These are phyloP conservation scores for Plebejus melissa DNA, from an alignment of 2,888 invertebrate genomes.

Conservation along the genomic window DNA sequence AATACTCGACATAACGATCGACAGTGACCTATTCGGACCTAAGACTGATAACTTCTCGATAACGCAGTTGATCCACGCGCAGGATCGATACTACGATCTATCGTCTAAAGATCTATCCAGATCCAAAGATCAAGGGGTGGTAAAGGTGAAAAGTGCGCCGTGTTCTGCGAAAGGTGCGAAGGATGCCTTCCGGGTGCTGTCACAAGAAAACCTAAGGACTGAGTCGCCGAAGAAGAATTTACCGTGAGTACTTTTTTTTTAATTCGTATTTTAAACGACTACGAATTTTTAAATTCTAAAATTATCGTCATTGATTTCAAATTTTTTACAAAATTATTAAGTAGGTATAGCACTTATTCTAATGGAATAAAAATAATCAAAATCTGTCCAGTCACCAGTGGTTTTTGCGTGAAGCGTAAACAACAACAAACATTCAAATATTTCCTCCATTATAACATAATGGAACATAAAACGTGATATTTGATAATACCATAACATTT, in stretches of 20 bases:
- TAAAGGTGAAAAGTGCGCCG: constrained; percentile 49
- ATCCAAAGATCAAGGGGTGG: constrained; percentile 32
- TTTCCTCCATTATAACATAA: not conserved
- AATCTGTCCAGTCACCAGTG: not conserved
- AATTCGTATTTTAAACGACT: too few species aligned
- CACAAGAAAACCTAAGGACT: constrained; percentile 34
- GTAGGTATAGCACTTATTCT: too few species aligned
- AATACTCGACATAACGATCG: constrained; percentile 59
- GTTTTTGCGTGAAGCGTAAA: not conserved
- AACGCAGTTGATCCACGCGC: constrained; percentile 69
- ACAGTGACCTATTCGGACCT: constrained; percentile 59
- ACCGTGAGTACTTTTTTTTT: constrained; percentile 38
- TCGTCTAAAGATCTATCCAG: constrained; percentile 49
- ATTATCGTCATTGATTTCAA: too few species aligned
- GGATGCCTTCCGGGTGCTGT: constrained; percentile 39
- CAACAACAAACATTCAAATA: not conserved
- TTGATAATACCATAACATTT: not conserved
- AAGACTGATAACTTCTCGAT: constrained; percentile 63
- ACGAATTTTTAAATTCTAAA: too few species aligned
- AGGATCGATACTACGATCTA: constrained; percentile 68
- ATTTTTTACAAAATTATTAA: too few species aligned
- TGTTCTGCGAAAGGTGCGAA: constrained; percentile 42
- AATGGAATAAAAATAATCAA: not conserved
- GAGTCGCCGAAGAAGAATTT: constrained; percentile 32
- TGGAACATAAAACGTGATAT: not conserved